These are phyloP conservation scores for Amiota mariae DNA, from an alignment of 2,888 invertebrate species.

Conservation along the genomic window DNA sequence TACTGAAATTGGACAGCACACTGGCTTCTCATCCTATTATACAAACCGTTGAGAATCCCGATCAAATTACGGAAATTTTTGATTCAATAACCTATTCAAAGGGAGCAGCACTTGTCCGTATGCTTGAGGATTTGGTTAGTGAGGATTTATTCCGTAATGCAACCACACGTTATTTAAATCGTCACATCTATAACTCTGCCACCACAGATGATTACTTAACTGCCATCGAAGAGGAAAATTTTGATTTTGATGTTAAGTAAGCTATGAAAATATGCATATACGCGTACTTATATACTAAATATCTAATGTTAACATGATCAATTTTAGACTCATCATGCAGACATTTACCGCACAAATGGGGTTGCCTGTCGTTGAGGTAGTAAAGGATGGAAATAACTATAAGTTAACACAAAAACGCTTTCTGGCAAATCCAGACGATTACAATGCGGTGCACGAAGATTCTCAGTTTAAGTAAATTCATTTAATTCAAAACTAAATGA, in stretches of 20 bases:
- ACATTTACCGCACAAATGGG: conserved; percentile 95
- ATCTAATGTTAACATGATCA: background rate
- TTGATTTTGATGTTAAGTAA: conserved; percentile 74
- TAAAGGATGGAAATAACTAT: conserved; percentile 74
- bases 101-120: conserved; percentile 90
- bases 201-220: conserved; percentile 84
- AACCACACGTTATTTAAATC: conserved; percentile 83
- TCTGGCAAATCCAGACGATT: conserved; percentile 80
- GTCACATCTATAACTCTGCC: conserved; percentile 83
- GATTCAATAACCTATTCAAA: conserved; percentile 93
- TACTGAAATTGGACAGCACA: conserved; percentile 84
- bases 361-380: conserved; percentile 83
- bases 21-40: conserved; percentile 92
- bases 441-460: conserved; percentile 73
- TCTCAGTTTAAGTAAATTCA: conserved; percentile 75
- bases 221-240: conserved; percentile 75
- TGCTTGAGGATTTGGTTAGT: conserved; percentile 87
- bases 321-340: conserved; percentile 81
- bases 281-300: too few relatives aligned
- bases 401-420: conserved; percentile 84
- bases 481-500: conserved; percentile 10
- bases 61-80: conserved; percentile 93
- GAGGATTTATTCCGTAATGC: conserved; percentile 81
- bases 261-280: conserved; percentile 41
- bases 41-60: conserved; percentile 86